Percentiles rank a stretch among this genome's conserved stretches.
These are phyloP conservation scores for Melanotaenia trifasciata DNA, from an alignment of 2,797 vertebrate species.

Conservation along the genomic window DNA sequence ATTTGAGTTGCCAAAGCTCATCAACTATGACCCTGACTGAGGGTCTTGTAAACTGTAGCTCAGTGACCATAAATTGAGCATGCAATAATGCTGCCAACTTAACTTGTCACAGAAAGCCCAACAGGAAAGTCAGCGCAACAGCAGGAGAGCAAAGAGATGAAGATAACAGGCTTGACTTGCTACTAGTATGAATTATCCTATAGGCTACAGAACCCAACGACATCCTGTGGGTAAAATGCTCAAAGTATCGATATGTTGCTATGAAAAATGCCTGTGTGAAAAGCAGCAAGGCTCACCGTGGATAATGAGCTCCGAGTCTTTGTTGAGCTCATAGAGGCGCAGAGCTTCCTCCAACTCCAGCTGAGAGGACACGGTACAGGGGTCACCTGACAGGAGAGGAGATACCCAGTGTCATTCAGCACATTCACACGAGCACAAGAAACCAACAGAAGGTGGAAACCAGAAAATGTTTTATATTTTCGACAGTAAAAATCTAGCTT, in stretches of 20 bases:
- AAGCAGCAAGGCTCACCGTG: constrained; percentile 85
- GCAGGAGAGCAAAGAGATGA: constrained; percentile 3
- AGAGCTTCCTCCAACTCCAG: constrained; percentile 98
- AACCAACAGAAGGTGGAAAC: neutral
- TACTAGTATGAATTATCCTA: constrained; percentile 15
- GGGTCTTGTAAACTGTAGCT: constrained; percentile 2
- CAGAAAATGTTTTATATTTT: neutral
- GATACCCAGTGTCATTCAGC: constrained; percentile 38
- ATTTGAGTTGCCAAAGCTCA: neutral
- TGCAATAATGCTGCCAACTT: neutral
- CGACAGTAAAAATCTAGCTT: neutral
- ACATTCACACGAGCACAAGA: constrained; percentile 11
- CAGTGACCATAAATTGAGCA: constrained; percentile 20
- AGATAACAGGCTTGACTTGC: constrained; percentile 5
- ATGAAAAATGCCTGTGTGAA: constrained; percentile 12
- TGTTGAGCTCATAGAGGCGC: constrained; percentile 96
- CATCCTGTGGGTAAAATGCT: constrained; percentile 8
- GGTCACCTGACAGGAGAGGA: constrained; percentile 87
- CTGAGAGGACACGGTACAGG: constrained; percentile 98
- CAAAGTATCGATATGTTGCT: neutral
- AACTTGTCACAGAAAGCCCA: constrained; percentile 7
- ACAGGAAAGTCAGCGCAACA: neutral
- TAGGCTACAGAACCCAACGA: neutral
- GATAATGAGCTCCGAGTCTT: constrained; percentile 98
- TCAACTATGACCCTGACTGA: constrained; percentile 2